Evolutionary conservation across 2,797 vertebrate genomes (phyloP), one percentile per base, ranked within the genome.

Genomic region (Hoplostethus atlanticus): DNA sequence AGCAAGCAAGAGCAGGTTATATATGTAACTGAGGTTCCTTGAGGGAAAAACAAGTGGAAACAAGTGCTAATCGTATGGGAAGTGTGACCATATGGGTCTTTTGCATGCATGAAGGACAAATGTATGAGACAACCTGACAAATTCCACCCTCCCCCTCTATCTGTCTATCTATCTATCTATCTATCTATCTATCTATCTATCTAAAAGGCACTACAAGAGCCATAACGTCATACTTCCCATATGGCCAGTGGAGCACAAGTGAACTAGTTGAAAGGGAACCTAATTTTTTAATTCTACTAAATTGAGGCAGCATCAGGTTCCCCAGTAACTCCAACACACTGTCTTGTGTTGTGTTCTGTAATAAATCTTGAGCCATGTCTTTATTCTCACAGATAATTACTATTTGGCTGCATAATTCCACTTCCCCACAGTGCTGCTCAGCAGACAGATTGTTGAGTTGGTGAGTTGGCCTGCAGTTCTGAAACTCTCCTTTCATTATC

Each of bases 401-500:
- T 85, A 87, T 89, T 92, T 93, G 92, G 90, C 90, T 88, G 73
- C 82, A 73, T 66, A 76, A 77, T 85, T 88, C 84, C 80, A 85
- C 88, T 90, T 92, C 64, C 86, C 88, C 86, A 72, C 76, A 64
- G 78, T 25, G 82, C 86, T 83, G 84, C 81, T 66, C 76, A 81
- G 86, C 86, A 90, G 87, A 89, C 90, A 92, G 90, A 92, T 91
- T 92, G 90, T 88, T 86, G 89, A 89, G 89, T 87, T 88, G 83
- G 84, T 87, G 71, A 89, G 89, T 90, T 93, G 92, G 92, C 92
- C 88, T 90, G 86, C 85, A 90, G 91, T 93, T 93, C 92, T 93
- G 87, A 92, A 92, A 92, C 88, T 92, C 90, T 87, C 80, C 87
- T 91, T 91, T 93, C 88, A 93, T 93, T 92, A 91, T 92, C 84